Evolutionary conservation across 1,140 invertebrate species (phyloP), one percentile per base, ranked within the genome.

Genomic region (Plodia interpunctella): DNA sequence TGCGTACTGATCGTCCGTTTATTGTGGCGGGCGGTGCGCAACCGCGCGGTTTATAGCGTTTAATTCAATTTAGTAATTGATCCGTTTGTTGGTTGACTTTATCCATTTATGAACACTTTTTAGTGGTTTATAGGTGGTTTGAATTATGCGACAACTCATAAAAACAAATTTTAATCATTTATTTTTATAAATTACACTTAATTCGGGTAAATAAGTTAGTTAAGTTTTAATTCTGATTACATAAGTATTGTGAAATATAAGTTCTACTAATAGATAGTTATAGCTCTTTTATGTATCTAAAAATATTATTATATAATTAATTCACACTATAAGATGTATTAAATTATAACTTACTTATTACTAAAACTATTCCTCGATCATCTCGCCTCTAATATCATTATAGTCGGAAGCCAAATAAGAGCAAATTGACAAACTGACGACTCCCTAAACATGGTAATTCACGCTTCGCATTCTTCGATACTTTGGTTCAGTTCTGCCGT

Each of bases 21-120:
- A 82, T 83, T 83, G 87, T 83, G 82, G 78, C 75, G 69, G 66
- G 73, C 67, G 51, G 19, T 53, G 51, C 21, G 72, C 74, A 76
- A 72, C 66, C 74, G 78, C 79, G 75, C 78, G 82, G 77, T 78
- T 87, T 84, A 85, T 80, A 83, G 71, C 78, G 83, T 84, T 89
- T 89, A 89, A 87, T 89, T 89, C 83, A 89, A 89, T 87, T 87
- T 83, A 83, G 82, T 87, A 89, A 87, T 87, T 89, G 87, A 87
- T 87, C 87, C 80, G 76, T 83, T 80, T 80, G 76, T 81, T 76
- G 76, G 70, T 76, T 73, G 74, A 73, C 74, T 78, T 78, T 75
- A 64, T 74, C 65, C 69, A 71, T 72, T 70, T 71, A 53, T 60
- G 56, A 62, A 60, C 52, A 63, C 68, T 63, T 54, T 63, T 62